Evolutionary conservation across 1,140 invertebrate genomes (phyloP).

Genomic region (Holotrichia oblita): DNA sequence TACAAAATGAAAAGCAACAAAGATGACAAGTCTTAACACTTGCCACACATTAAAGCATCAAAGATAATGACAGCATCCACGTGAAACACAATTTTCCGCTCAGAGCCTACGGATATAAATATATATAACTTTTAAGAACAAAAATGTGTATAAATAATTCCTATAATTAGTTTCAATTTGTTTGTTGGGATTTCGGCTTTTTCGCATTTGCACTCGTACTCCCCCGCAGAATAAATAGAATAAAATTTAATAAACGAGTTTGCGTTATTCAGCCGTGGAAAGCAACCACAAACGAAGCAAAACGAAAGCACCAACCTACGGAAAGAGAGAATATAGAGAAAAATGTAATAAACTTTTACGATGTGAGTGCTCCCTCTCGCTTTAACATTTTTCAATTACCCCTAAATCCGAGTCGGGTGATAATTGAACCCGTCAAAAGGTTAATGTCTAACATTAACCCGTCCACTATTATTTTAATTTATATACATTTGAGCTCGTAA

Average conservation of each 20-base stretch:
- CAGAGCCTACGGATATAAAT: neutral
- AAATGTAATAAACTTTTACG: constrained; percentile 32
- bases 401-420: neutral
- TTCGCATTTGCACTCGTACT: neutral
- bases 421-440: constrained; percentile 10
- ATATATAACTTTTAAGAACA: neutral
- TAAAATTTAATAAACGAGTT: constrained; percentile 9
- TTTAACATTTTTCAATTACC: constrained; percentile 32
- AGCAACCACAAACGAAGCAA: neutral
- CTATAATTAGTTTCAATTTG: neutral
- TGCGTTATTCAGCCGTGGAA: neutral
- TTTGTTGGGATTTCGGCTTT: neutral
- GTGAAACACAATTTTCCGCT: too few species aligned
- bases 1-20: too few species aligned
- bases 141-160: neutral
- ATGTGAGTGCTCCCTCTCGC: neutral
- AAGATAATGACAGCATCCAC: too few species aligned
- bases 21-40: too few species aligned
- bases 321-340: neutral
- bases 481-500: neutral
- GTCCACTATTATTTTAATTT: constrained; percentile 19
- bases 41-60: too few species aligned
- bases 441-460: constrained; percentile 19
- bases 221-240: neutral
- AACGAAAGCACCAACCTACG: neutral